Base-by-base conservation (phyloP, 1,140 invertebrate genomes). In the Gonatopus flavifemur region DNA sequence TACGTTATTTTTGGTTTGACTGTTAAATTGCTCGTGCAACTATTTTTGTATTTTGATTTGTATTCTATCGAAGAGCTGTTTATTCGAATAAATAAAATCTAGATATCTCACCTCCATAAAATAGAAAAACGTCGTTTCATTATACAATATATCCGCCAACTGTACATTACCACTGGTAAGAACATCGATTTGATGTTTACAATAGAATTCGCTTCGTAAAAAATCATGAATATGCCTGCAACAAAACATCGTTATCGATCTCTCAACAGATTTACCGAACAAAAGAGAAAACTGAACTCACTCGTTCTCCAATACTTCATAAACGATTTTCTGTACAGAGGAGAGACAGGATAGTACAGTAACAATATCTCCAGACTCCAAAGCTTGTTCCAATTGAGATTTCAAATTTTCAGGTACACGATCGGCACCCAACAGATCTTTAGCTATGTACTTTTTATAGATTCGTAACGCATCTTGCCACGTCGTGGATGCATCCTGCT, bases 141-240 rank as follows among this genome's bases (percentile, higher is more conserved):
- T 92, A 72, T 90, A 89, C 8, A 97, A 78, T 68, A 96, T 88
- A 79, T 96, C 94, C 54, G 86, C 82, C 22, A 96, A 79, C 31
- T 84, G 84, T 13, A 96, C 84, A 70, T 82, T 83, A 41, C 84
- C 86, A 79, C 82, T 87, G 7, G 90, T 94, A 55, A 91, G 78
- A 43, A 95, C 81, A 77, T 96, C 91, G 57, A 96, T 87, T 78
- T 94, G 92, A 79, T 94, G 88, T 74, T 92, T 93, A 66, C 88
- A 91, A 76, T 93, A 88, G 69, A 87, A 92, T 68, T 88, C 87
- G 69, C 90, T 94, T 60, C 55, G 83, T 74, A 63, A 84, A 78
- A 63, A 93, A 77, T 78, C 82, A 76, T 65, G 85, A 73, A 77
- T 88, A 83, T 63, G 88, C 81, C 60, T 83, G 69, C 22, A 80